These are phyloP conservation scores for Drosophila ambigua DNA, from an alignment of 1,140 invertebrate species.

Conservation along the genomic window DNA sequence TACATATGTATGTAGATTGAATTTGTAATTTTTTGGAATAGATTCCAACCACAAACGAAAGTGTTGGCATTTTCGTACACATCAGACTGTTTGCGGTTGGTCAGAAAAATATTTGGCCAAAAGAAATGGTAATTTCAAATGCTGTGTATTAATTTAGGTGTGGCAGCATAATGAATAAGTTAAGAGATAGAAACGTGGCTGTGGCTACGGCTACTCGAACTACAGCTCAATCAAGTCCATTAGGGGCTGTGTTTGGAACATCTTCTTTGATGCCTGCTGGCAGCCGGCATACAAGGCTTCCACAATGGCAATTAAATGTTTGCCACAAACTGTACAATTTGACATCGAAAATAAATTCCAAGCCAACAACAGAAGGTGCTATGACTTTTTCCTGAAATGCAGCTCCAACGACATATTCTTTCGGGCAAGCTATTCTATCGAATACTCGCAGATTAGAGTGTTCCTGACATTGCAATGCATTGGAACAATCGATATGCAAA, in stretches of 20 bases:
- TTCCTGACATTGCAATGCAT: too few species aligned
- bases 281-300: slow-evolving; percentile 4
- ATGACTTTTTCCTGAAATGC: too few species aligned
- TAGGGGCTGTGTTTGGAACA: not conserved
- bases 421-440: too few species aligned
- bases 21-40: slow-evolving; percentile 5
- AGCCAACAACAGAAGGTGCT: slow-evolving; percentile 16
- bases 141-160: slow-evolving; percentile 37
- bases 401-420: too few species aligned
- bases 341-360: slow-evolving; percentile 57
- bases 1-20: not conserved
- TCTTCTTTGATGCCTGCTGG: slow-evolving; percentile 18
- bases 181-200: not conserved
- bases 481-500: too few species aligned
- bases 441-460: too few species aligned
- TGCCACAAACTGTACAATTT: slow-evolving; percentile 37
- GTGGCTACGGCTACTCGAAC: not conserved
- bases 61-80: slow-evolving; percentile 43
- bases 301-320: slow-evolving; percentile 44
- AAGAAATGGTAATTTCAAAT: slow-evolving; percentile 25
- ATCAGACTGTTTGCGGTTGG: slow-evolving; percentile 42
- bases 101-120: slow-evolving; percentile 17
- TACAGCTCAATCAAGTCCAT: slow-evolving; percentile 11
- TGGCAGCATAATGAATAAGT: not conserved
- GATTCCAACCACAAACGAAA: slow-evolving; percentile 55